A percentile compares a stretch with the other conserved stretches of the same genome.
phyloP scores from a whole-genome alignment of 2,888 invertebrate genomes.

The Eilema griseolum region DNA sequence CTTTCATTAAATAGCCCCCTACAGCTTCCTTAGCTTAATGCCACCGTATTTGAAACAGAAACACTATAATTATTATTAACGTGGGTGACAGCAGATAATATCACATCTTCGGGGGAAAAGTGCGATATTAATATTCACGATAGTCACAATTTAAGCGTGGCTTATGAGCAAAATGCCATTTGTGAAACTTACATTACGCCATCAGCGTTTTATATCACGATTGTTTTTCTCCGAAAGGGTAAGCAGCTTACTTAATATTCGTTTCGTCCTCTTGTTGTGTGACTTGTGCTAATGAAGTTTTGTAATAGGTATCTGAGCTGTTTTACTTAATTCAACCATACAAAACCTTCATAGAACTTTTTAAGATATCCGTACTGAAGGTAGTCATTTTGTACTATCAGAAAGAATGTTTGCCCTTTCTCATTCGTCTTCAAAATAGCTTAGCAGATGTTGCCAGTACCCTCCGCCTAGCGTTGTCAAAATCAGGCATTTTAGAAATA shows the following conservation, averaged over 20 bases:
- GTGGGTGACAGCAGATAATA: constrained; percentile 2
- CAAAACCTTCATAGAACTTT: neutral
- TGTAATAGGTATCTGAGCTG: too few species aligned
- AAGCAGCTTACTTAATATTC: too few species aligned
- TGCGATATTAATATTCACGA: neutral
- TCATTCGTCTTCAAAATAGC: too few species aligned
- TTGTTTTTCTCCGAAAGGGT: too few species aligned
- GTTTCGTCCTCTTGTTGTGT: neutral
- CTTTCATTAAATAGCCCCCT: constrained; percentile 16
- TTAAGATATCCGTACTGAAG: neutral
- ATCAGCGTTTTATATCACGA: neutral
- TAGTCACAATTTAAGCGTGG: neutral
- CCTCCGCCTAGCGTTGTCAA: too few species aligned
- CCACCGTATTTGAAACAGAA: constrained; percentile 8
- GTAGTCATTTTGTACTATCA: neutral
- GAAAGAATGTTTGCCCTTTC: neutral
- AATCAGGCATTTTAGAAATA: too few species aligned
- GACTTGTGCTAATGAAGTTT: neutral
- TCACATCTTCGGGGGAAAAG: neutral
- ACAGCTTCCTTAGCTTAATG: neutral
- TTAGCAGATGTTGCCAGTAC: too few species aligned
- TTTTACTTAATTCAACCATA: too few species aligned
- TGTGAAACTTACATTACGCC: neutral
- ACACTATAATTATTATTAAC: neutral
- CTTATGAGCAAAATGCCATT: neutral